These are phyloP conservation scores for Plutella xylostella DNA, from an alignment of 2,888 invertebrate genomes.

Conservation along the genomic window DNA sequence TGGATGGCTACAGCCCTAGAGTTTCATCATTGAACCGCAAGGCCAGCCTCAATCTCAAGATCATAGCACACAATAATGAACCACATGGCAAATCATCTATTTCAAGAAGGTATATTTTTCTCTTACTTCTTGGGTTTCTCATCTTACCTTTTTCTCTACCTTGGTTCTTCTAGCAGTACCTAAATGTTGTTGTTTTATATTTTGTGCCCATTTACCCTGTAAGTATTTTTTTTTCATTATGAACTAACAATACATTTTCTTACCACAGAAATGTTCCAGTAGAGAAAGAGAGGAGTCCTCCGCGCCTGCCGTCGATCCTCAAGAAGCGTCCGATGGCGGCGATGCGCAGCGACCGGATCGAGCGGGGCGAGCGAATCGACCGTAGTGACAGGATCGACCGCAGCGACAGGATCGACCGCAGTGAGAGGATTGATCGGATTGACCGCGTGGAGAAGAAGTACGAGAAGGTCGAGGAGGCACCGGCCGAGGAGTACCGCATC, in stretches of 20 bases:
- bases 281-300: slow-evolving; percentile 49
- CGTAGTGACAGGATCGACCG: slow-evolving; percentile 20
- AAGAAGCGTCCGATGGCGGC: slow-evolving; percentile 63
- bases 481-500: slow-evolving; percentile 80
- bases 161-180: no score
- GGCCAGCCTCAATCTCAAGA: slow-evolving; percentile 53
- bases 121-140: no score
- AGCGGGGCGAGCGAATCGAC: slow-evolving; percentile 23
- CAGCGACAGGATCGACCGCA: slow-evolving; percentile 19
- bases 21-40: slow-evolving; percentile 33
- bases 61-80: slow-evolving; percentile 54
- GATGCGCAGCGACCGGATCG: slow-evolving; percentile 22
- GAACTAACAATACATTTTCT: not conserved
- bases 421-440: not conserved
- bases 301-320: slow-evolving; percentile 58
- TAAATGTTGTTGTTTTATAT: no score
- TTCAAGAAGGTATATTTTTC: no score
- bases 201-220: no score
- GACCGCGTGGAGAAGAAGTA: no score
- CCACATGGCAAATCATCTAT: slow-evolving; percentile 24
- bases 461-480: slow-evolving; percentile 38
- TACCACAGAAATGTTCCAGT: slow-evolving; percentile 33
- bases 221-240: no score
- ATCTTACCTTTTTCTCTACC: no score
- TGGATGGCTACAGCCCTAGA: slow-evolving; percentile 37